Evolutionary conservation across 2,888 invertebrate genomes (phyloP).

Genomic region (Napeogenes inachia): DNA sequence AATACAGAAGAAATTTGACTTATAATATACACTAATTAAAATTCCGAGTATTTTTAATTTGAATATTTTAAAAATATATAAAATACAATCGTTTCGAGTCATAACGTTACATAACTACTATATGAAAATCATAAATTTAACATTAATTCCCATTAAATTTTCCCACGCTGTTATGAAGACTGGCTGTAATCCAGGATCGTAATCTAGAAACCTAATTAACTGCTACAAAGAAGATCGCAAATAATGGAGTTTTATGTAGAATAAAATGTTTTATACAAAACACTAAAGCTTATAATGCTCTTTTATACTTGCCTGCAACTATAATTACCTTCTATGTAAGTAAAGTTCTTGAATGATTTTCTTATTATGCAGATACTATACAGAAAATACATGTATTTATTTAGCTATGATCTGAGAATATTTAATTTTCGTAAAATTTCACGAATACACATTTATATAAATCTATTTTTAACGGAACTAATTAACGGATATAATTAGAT

Average conservation of each 20-base stretch:
- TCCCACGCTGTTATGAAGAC: conserved; percentile 28
- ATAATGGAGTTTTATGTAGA: conserved; percentile 19
- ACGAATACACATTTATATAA: no score
- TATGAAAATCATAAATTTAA: background rate
- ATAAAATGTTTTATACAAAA: conserved; percentile 26
- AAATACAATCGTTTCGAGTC: background rate
- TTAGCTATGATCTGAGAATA: no score
- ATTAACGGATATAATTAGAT: no score
- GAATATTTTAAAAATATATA: no score
- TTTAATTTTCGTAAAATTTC: no score
- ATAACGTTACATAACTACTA: background rate
- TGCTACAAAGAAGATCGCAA: conserved; percentile 28
- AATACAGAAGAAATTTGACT: no score
- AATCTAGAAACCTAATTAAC: conserved; percentile 43
- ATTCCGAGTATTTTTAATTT: no score
- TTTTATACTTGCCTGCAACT: background rate
- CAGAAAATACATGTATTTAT: no score
- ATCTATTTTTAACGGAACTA: no score
- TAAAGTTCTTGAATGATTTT: no score
- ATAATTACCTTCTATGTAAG: no score
- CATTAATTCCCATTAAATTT: background rate
- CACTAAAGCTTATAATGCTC: conserved; percentile 1
- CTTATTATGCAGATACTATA: no score
- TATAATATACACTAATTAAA: background rate
- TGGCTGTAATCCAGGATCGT: conserved; percentile 43